A percentile compares a stretch with the other conserved stretches of the same genome.
Conservation (phyloP, 1,140 invertebrate species). For the Hylyphantes graminicola region DNA sequence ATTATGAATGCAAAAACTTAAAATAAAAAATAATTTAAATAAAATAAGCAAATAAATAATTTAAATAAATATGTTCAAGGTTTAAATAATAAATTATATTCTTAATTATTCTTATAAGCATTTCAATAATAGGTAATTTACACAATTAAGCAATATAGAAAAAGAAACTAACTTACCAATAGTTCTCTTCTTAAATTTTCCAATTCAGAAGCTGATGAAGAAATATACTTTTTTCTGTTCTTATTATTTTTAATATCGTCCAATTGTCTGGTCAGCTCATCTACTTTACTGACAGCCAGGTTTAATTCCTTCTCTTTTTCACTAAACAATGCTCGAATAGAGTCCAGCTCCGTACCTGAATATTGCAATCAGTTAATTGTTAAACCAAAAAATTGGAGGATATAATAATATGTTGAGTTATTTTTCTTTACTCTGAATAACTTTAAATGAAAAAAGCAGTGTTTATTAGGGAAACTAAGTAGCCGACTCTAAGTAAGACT, state of each 20-base stretch:
- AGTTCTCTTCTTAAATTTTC: conserved; percentile 88
- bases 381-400: too few relatives aligned
- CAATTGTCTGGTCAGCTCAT: conserved; percentile 91
- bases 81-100: neutral
- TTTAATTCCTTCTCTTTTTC: conserved; percentile 97
- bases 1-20: too few relatives aligned
- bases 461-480: too few relatives aligned
- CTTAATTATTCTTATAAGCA: neutral
- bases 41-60: too few relatives aligned
- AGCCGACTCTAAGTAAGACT: too few relatives aligned
- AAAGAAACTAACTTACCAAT: conserved; percentile 76
- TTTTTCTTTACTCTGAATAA: too few relatives aligned
- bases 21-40: neutral
- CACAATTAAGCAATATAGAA: neutral
- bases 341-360: conserved; percentile 91
- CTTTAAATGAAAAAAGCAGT: too few relatives aligned
- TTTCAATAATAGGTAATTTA: neutral
- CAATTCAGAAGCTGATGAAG: conserved; percentile 83
- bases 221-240: conserved; percentile 74
- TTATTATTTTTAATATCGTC: conserved; percentile 81
- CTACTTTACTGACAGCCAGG: conserved; percentile 93
- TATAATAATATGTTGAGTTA: too few relatives aligned
- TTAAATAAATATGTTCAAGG: neutral
- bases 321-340: conserved; percentile 93
- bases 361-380: conserved; percentile 1